Conservation (phyloP, 64 coral and sea anemone genomes). For the Exaiptasia diaphana region DNA sequence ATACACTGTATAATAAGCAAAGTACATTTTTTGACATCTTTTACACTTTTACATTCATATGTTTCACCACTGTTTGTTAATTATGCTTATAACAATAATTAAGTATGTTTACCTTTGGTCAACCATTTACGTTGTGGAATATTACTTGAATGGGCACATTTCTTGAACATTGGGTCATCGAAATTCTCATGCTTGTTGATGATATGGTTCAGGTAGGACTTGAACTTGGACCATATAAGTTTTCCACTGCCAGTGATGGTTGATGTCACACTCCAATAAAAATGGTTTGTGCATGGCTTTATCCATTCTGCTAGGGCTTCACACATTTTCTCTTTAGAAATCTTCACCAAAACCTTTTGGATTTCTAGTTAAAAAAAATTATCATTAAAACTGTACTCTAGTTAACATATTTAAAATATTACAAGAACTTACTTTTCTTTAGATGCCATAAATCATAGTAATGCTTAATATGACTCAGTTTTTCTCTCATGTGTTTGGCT, state of each 20-base stretch:
- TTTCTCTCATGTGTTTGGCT: constrained; percentile 13
- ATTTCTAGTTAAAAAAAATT: constrained; percentile 5
- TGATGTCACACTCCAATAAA: constrained; percentile 1
- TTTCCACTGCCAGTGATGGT: not conserved
- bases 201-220: not conserved
- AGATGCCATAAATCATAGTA: constrained; percentile 55
- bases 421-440: constrained; percentile 32
- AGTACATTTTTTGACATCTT: too few relatives aligned
- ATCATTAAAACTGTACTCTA: too few relatives aligned
- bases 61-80: too few relatives aligned
- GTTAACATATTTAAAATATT: too few relatives aligned
- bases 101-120: not conserved
- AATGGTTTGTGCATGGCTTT: not conserved
- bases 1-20: too few relatives aligned
- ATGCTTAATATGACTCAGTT: constrained; percentile 21
- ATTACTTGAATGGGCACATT: not conserved
- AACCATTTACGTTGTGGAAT: not conserved
- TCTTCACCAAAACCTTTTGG: not conserved
- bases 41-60: too few relatives aligned
- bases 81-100: not conserved
- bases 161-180: not conserved
- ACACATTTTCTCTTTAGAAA: constrained; percentile 1
- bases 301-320: constrained; percentile 5
- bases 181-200: not conserved
- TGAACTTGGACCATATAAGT: constrained; percentile 11